Conservation (phyloP, 2,888 invertebrate genomes). For the Xestia xanthographa region DNA sequence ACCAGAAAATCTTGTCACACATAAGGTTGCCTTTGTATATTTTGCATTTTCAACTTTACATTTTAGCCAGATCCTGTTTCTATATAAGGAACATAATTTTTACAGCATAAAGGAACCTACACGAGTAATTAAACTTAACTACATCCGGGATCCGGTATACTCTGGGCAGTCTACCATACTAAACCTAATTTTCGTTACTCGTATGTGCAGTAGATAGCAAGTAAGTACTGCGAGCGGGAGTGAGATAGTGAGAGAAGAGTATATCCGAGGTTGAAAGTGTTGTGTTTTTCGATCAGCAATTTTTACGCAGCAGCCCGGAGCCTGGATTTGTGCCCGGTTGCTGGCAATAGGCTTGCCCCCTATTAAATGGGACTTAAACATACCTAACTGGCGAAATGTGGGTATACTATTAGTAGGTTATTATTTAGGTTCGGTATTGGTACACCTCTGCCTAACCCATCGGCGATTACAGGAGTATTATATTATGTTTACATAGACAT, state of each 20-base stretch:
- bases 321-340: not conserved
- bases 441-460: not conserved
- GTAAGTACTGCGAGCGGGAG: not conserved
- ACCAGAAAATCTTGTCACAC: not conserved
- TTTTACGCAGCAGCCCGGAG: not conserved
- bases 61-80: not conserved
- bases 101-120: not conserved
- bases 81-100: slow-evolving; percentile 6
- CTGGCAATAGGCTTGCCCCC: not conserved
- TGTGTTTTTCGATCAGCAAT: not conserved
- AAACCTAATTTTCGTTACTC: slow-evolving; percentile 4
- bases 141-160: slow-evolving; percentile 14
- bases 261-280: not conserved
- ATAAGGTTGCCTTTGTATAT: not conserved
- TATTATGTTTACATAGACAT: not conserved
- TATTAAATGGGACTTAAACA: not conserved
- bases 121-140: slow-evolving; percentile 44
- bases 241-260: not conserved
- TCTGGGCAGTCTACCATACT: slow-evolving; percentile 21
- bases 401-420: not conserved
- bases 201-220: not conserved
- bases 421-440: no score
- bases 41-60: not conserved
- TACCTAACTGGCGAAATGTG: not conserved
- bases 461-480: not conserved